These are phyloP conservation scores for Acanthurus leucopareius DNA, from an alignment of 2,797 vertebrate species.

Conservation along the genomic window DNA sequence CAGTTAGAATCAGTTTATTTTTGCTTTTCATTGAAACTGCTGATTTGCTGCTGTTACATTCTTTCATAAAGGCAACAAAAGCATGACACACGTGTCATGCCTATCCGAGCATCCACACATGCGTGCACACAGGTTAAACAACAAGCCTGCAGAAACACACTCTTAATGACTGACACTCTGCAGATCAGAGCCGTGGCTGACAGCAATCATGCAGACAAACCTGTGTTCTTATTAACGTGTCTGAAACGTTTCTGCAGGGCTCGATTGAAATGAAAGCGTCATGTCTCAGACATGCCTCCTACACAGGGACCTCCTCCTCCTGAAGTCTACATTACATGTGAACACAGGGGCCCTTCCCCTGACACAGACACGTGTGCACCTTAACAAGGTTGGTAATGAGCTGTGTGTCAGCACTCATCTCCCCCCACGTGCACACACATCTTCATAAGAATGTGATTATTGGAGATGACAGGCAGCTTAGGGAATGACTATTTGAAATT, in stretches of 20 bases:
- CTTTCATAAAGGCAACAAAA: neutral
- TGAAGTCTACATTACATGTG: constrained; percentile 43
- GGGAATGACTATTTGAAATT: constrained; percentile 61
- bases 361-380: constrained; percentile 30
- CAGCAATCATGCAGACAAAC: constrained; percentile 34
- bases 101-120: neutral
- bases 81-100: neutral
- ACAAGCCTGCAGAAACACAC: neutral
- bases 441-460: constrained; percentile 54
- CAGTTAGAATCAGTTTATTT: neutral
- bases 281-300: constrained; percentile 38
- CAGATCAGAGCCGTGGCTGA: constrained; percentile 39
- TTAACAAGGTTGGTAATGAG: constrained; percentile 46
- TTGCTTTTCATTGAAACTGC: neutral
- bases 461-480: constrained; percentile 51
- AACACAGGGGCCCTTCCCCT: constrained; percentile 10
- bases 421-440: constrained; percentile 32
- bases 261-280: constrained; percentile 61
- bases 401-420: constrained; percentile 44
- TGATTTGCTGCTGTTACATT: neutral
- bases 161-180: constrained; percentile 21
- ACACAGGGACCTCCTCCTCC: constrained; percentile 13
- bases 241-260: constrained; percentile 28
- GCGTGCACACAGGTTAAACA: neutral
- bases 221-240: constrained; percentile 35